phyloP scores from a whole-genome alignment of 2,797 vertebrate species.

The Amblyraja radiata region DNA sequence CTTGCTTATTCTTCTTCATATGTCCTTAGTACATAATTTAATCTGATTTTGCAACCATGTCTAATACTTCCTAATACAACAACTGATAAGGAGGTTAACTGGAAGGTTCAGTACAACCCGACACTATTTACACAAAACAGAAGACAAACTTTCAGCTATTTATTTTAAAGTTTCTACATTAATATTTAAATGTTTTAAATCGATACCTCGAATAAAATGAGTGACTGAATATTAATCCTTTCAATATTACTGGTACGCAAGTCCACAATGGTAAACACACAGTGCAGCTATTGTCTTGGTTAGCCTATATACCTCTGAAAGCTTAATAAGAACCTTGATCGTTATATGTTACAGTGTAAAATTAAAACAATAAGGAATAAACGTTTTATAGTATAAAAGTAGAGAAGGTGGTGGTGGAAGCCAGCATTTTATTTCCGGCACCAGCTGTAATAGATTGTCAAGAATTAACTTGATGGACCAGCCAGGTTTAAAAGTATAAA shows the following conservation, averaged over 20 bases:
- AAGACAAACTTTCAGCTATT: neutral
- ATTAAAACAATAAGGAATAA: constrained; percentile 7
- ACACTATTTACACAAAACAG: no score
- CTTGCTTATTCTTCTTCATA: neutral
- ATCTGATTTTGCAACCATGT: neutral
- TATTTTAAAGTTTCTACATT: neutral
- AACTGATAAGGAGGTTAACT: neutral
- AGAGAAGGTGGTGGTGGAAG: neutral
- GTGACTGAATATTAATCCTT: no score
- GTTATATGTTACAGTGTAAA: neutral
- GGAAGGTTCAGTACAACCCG: neutral
- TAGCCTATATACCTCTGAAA: neutral
- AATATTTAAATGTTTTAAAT: neutral
- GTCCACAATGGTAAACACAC: neutral
- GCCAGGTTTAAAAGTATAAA: neutral
- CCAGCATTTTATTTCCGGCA: constrained; percentile 13
- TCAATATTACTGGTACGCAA: neutral
- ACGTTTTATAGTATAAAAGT: neutral
- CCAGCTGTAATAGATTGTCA: neutral
- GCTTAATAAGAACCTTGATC: neutral
- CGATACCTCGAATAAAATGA: neutral
- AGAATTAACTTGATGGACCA: constrained; percentile 5
- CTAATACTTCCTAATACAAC: neutral
- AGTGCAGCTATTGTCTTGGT: neutral
- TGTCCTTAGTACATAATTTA: neutral